Conservation (phyloP, 2,113 vertebrate species). For the Amphilophus citrinellus region DNA sequence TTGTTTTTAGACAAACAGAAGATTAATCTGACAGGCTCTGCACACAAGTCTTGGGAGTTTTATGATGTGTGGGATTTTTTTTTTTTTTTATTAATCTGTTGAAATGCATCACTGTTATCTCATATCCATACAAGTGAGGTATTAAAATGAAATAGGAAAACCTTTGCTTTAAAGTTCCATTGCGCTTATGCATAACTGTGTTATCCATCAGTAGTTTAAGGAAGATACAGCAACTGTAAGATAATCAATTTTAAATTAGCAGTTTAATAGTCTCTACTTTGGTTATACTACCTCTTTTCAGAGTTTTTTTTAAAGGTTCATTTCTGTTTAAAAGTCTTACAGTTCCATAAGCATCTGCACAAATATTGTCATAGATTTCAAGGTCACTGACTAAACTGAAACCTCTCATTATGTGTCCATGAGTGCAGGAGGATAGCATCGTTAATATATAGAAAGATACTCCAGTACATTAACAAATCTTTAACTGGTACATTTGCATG, state of each 20-base stretch:
- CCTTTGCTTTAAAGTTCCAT: background rate
- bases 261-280: background rate
- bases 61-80: background rate
- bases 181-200: background rate
- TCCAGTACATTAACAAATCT: slow-evolving; percentile 2
- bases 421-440: background rate
- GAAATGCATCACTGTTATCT: background rate
- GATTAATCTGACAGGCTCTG: slow-evolving; percentile 47
- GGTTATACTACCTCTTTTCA: background rate
- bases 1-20: slow-evolving; percentile 64
- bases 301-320: background rate
- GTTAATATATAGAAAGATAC: background rate
- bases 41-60: background rate
- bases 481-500: background rate
- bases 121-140: background rate
- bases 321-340: background rate
- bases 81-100: background rate
- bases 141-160: background rate
- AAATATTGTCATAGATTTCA: background rate
- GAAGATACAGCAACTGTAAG: background rate
- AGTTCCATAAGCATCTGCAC: background rate
- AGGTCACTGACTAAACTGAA: background rate
- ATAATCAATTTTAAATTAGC: background rate
- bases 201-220: background rate
- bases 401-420: background rate